Conservation (phyloP, 2,113 vertebrate species). For the Ceyx melanurus region DNA sequence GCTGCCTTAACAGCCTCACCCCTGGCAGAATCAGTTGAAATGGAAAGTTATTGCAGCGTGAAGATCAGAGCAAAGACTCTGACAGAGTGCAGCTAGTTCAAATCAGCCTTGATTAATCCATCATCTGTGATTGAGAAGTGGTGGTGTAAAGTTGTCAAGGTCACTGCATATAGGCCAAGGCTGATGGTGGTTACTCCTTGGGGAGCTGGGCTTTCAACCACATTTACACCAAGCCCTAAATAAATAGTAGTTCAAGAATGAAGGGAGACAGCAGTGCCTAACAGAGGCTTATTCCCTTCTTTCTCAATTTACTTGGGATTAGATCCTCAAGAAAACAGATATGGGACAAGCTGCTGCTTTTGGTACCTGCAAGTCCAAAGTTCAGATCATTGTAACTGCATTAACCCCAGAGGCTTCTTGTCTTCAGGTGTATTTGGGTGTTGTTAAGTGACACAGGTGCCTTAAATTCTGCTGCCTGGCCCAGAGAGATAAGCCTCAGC, state of each 20-base stretch:
- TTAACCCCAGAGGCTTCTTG: not conserved
- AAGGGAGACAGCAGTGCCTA: not conserved
- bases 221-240: not conserved
- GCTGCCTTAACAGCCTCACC: slow-evolving; percentile 73
- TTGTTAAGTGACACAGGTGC: not conserved
- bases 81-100: slow-evolving; percentile 68
- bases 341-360: not conserved
- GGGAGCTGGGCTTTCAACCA: not conserved
- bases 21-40: slow-evolving; percentile 71
- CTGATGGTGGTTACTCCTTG: not conserved
- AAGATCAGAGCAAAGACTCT: slow-evolving; percentile 78
- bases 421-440: not conserved
- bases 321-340: not conserved
- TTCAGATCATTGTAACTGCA: not conserved
- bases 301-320: not conserved
- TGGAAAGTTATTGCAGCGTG: slow-evolving; percentile 71
- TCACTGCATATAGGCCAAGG: slow-evolving; percentile 38
- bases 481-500: not conserved
- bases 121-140: slow-evolving; percentile 79
- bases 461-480: not conserved
- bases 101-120: slow-evolving; percentile 81
- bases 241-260: not conserved
- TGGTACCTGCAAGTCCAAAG: not conserved
- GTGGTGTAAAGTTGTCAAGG: slow-evolving; percentile 70
- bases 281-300: not conserved